Evolutionary conservation across 2,888 invertebrate genomes (phyloP), one percentile per base, ranked within the genome.

Genomic region (Ophraella communa): DNA sequence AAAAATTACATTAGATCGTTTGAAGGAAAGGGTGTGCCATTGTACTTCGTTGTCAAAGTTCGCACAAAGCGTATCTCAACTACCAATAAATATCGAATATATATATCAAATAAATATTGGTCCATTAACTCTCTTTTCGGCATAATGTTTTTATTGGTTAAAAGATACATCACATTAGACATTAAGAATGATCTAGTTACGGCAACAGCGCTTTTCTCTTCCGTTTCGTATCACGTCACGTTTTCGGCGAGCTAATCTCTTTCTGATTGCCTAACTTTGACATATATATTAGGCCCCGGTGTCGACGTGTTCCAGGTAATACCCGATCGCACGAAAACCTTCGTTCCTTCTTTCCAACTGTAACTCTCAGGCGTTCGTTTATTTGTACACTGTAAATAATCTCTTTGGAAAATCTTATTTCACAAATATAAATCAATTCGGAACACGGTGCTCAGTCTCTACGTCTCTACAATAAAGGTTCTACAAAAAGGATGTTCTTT

Each of bases 191-290:
- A 45, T 56, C 27, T 20, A 56, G 59, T 24, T 47, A 60, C 27
- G 63, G 57, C 60, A 58, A 63, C 64, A 53, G 62, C 54, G 73
- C 73, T 70, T n/a, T n/a, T 68, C 75, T 75, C 76, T 77, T 78
- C 78, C 77, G 74, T 78, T 77, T 77, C 78, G 73, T 74, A 77
- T 79, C 78, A 79, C 80, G 79, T 80, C 80, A 78, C 75, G 77
- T 77, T 76, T 77, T 71, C 73, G 72, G 72, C 27, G 54, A 49
- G 75, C 78, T 82, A 82, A 81, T 81, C 80, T 80, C 78, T 80
- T 80, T 80, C 79, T 81, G 81, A 82, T 82, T 81, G 79, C 80
- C 77, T 73, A 80, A 81, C 77, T 82, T 81, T 80, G 80, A 81
- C 82, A 76, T 80, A 79, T 80, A 81, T 81, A 80, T 81, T 80